Evolutionary conservation across 2,113 vertebrate genomes (phyloP).

Genomic region (Oceanodroma tethys): DNA sequence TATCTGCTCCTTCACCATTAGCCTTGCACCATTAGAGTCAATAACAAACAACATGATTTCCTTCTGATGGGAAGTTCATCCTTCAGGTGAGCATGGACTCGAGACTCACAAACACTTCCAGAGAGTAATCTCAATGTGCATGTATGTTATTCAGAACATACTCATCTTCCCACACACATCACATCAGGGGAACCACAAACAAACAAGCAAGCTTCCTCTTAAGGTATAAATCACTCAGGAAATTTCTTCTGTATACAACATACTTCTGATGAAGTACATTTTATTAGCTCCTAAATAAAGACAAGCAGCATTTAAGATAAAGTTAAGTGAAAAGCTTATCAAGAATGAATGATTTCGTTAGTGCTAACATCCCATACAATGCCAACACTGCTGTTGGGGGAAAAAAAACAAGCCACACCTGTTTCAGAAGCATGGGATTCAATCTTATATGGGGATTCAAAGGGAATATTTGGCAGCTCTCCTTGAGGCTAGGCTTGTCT

Average conservation of each 20-base stretch:
- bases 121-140: neutral
- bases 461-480: neutral
- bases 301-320: neutral
- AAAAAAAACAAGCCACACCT: neutral
- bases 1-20: neutral
- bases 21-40: neutral
- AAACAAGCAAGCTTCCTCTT: neutral
- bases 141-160: neutral
- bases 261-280: neutral
- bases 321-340: neutral
- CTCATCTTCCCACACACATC: neutral
- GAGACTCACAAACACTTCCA: neutral
- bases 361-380: neutral
- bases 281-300: neutral
- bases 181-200: neutral
- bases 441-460: neutral
- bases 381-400: neutral
- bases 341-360: neutral
- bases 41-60: neutral
- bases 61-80: neutral
- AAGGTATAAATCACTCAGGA: neutral
- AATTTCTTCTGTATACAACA: neutral
- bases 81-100: neutral
- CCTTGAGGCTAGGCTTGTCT: neutral
- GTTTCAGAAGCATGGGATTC: neutral